Evolutionary conservation across 1,140 invertebrate species (phyloP), one percentile per base, ranked within the genome.

Genomic region (Pseudomyrmex cubaensis): DNA sequence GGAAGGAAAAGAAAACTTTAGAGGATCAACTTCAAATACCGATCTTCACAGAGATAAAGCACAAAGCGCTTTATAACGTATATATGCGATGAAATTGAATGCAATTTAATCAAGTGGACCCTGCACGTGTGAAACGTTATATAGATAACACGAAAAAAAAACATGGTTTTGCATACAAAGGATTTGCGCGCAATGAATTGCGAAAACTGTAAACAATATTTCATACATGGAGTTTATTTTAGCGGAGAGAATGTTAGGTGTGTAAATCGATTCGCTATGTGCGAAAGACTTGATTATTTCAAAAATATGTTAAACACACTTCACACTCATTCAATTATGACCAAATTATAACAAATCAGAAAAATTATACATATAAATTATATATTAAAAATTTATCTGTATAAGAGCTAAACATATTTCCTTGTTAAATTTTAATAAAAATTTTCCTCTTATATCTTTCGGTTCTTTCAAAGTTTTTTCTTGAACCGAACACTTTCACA

Each of bases 81-180:
- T 78, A 66, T 25, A 66, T 22, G 5, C 48, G 35, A 50, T 46
- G 54, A 46, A 72, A 80, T 80, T 66, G 76, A 13, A 20, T 15
- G 76, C 66, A 44, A 80, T 80, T 80, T 80, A 80, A 80, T 57
- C 66, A 66, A 80, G 76, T 61, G 52, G 50, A 5, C 25, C 10
- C 10, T 13, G 13, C 48, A 20, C 48, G 20, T n/a, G 74, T 70
- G 69, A 80, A 80, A 48, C 76, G 63, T 67, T 77, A 69, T 50
- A 75, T 15, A 61, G 44, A 61, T 59, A n/a, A 50, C 64, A 20
- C 17, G 44, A 44, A 57, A 57, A 54, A 20, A 4, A 54, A 69
- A 48, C 56, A 70, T 12, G 35, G 44, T 69, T 12, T 48, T 20
- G 44, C 72, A 72, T 54, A 80, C 66, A 80, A 78, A 80, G 76